Conservation (phyloP, 1,140 invertebrate species). For the Drosophila seguyi region DNA sequence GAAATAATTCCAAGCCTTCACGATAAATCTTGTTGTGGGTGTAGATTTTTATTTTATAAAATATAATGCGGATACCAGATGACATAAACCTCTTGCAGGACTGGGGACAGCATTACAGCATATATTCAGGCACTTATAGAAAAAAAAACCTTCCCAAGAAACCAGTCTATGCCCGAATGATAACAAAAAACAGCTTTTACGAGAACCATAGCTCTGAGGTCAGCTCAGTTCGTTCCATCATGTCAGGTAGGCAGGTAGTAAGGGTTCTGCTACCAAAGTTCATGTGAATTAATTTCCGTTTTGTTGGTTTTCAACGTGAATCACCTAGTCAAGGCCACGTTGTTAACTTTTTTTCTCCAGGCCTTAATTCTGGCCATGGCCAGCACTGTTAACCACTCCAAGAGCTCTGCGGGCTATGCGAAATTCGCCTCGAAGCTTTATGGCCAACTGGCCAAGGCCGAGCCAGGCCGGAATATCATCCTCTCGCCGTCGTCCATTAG, state of each 20-base stretch:
- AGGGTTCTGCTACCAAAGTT: not conserved
- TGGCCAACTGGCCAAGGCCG: slow-evolving; percentile 20
- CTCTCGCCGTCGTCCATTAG: slow-evolving; percentile 87
- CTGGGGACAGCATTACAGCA: slow-evolving; percentile 2
- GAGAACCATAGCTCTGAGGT: not conserved
- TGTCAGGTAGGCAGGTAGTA: slow-evolving; percentile 32
- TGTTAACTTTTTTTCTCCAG: slow-evolving; percentile 14
- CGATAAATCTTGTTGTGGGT: not conserved
- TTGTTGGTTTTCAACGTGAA: not conserved
- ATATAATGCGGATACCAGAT: too few species aligned
- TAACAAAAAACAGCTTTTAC: not conserved
- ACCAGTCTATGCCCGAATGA: slow-evolving; percentile 5
- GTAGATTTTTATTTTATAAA: not conserved
- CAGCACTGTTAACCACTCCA: not conserved
- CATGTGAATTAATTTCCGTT: not conserved
- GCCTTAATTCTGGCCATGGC: slow-evolving; percentile 28
- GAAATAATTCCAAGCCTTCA: not conserved
- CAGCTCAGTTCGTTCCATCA: slow-evolving; percentile 13
- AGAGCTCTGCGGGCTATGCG: slow-evolving; percentile 15
- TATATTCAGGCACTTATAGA: not conserved
- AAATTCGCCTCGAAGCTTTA: slow-evolving; percentile 53
- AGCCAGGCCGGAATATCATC: slow-evolving; percentile 85
- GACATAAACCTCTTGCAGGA: slow-evolving; percentile 12
- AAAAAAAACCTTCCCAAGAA: not conserved
- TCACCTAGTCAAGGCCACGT: slow-evolving; percentile 11